Evolutionary conservation across 2,797 vertebrate genomes (phyloP).

Genomic region (Sparus aurata): DNA sequence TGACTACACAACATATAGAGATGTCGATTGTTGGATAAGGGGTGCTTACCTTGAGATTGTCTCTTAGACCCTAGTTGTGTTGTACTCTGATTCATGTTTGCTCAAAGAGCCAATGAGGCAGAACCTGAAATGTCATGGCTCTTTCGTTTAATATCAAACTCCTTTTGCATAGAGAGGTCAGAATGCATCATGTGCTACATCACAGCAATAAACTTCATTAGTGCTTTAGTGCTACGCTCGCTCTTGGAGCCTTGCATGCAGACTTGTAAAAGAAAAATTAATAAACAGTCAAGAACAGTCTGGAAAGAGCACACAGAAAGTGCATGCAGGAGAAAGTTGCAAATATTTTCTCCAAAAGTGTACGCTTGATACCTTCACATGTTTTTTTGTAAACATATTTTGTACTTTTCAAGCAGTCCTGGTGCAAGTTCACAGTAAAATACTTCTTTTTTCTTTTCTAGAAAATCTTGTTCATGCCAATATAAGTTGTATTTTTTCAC

Average conservation of each 20-base stretch:
- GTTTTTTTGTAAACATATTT: constrained; percentile 71
- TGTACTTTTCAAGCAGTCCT: constrained; percentile 74
- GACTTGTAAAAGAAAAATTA: constrained; percentile 57
- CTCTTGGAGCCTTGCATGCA: constrained; percentile 84
- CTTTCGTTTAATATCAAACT: constrained; percentile 95
- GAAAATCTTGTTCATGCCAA: constrained; percentile 73
- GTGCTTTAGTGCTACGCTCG: constrained; percentile 50
- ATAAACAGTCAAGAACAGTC: constrained; percentile 70
- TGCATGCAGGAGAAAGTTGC: constrained; percentile 80
- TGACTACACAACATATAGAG: constrained; percentile 79
- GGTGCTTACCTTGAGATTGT: constrained; percentile 95
- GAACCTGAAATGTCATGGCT: constrained; percentile 99
- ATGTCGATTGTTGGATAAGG: constrained; percentile 80
- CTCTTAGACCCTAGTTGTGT: constrained; percentile 99
- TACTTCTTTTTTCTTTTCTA: constrained; percentile 35
- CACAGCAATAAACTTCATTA: constrained; percentile 74
- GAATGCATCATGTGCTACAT: constrained; percentile 82
- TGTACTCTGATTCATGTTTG: constrained; percentile 99
- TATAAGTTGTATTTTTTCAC: constrained; percentile 58
- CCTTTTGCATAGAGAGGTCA: constrained; percentile 89
- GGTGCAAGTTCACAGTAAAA: constrained; percentile 74
- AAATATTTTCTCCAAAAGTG: constrained; percentile 53
- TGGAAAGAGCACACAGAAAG: constrained; percentile 69
- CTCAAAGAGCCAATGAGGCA: constrained; percentile 99
- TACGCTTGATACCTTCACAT: constrained; percentile 59